Evolutionary conservation across 2,888 invertebrate species (phyloP).

Genomic region (Orchestes rusci): DNA sequence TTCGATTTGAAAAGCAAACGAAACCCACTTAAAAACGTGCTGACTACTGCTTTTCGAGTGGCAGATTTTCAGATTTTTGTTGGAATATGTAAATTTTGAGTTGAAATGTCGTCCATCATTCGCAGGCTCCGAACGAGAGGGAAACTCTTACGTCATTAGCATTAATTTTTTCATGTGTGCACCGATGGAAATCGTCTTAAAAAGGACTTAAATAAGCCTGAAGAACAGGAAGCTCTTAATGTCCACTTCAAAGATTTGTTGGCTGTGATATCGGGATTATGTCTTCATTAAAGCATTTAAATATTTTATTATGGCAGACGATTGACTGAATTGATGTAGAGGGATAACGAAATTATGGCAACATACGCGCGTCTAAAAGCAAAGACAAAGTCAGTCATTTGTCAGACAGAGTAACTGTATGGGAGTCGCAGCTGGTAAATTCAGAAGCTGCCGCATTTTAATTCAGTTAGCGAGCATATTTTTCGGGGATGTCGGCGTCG

Average conservation of each 20-base stretch:
- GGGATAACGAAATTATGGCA: no score
- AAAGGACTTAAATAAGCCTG: no score
- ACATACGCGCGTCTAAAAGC: no score
- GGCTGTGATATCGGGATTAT: no score
- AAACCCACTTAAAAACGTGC: slow-evolving; percentile 41
- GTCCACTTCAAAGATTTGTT: no score
- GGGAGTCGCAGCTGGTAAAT: slow-evolving; percentile 37
- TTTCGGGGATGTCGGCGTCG: slow-evolving; percentile 39
- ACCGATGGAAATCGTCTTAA: no score
- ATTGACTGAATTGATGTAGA: no score
- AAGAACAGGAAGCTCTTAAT: no score
- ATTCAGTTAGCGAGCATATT: slow-evolving; percentile 47
- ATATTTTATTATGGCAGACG: no score
- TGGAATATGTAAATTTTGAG: slow-evolving; percentile 43
- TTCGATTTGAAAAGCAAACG: slow-evolving; percentile 33
- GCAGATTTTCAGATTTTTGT: slow-evolving; percentile 43
- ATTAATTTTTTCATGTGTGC: neutral
- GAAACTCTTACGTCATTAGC: slow-evolving; percentile 18
- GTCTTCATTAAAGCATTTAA: no score
- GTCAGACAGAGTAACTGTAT: slow-evolving; percentile 32
- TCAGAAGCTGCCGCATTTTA: slow-evolving; percentile 40
- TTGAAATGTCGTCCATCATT: slow-evolving; percentile 37
- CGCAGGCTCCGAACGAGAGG: slow-evolving; percentile 29
- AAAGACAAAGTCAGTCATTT: slow-evolving; percentile 47
- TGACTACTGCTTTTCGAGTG: slow-evolving; percentile 37